A percentile compares a stretch with the other conserved stretches of the same genome.
phyloP scores from a whole-genome alignment of 2,888 invertebrate species.

The Rotaria magnacalcarata region DNA sequence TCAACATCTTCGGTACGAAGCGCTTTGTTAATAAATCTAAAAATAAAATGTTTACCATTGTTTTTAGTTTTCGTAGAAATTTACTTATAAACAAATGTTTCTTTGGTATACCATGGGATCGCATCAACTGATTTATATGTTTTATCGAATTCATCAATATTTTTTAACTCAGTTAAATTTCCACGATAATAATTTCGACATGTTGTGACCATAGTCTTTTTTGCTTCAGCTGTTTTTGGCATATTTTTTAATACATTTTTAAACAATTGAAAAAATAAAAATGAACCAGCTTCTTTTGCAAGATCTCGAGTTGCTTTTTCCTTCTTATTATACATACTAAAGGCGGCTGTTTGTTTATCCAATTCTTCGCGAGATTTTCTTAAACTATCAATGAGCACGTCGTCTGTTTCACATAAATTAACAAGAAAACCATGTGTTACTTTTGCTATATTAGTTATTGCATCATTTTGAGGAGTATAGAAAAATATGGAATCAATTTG shows the following conservation, averaged over 20 bases:
- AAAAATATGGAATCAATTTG: background rate
- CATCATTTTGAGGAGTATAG: background rate
- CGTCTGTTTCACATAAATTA: background rate
- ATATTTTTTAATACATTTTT: background rate
- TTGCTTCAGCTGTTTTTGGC: background rate
- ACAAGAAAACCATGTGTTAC: background rate
- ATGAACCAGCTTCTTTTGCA: constrained; percentile 20
- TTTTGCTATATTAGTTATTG: background rate
- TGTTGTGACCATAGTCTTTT: background rate
- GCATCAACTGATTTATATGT: constrained; percentile 9
- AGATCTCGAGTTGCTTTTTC: background rate
- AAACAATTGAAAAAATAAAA: constrained; percentile 33
- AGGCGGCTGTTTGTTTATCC: background rate
- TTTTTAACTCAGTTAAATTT: background rate
- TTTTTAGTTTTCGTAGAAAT: too few relatives aligned
- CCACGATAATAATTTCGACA: constrained; percentile 22
- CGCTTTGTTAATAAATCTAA: constrained; percentile 23
- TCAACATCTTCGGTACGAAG: constrained; percentile 30
- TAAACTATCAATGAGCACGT: background rate
- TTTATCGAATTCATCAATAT: background rate
- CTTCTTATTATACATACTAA: constrained; percentile 9
- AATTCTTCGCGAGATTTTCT: background rate
- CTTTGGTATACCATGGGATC: constrained; percentile 27
- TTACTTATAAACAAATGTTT: constrained; percentile 16
- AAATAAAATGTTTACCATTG: background rate